Evolutionary conservation across 2,888 invertebrate species (phyloP).

Genomic region (Gastracanthus pulcherrimus): DNA sequence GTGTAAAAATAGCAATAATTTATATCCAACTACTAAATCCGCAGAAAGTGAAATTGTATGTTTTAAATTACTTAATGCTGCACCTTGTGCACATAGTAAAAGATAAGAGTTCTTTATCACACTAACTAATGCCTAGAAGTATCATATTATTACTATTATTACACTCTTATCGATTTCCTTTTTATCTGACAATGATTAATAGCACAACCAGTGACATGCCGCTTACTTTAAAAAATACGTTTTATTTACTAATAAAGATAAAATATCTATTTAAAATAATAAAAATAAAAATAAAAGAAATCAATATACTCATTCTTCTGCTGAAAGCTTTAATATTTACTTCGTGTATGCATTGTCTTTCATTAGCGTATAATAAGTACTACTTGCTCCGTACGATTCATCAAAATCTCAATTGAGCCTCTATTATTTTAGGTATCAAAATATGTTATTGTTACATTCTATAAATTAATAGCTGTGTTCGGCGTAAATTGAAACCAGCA

Average conservation of each 20-base stretch:
- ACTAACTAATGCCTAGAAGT: background rate
- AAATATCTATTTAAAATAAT: no score
- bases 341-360: no score
- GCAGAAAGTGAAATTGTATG: background rate
- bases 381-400: background rate
- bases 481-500: background rate
- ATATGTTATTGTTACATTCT: background rate
- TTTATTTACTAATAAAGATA: background rate
- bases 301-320: no score
- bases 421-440: background rate
- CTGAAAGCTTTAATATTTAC: no score
- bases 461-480: background rate
- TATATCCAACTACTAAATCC: background rate
- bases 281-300: no score
- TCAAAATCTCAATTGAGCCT: no score
- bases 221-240: no score
- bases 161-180: background rate
- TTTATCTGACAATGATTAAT: background rate
- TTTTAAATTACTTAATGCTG: constrained; percentile 1
- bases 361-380: background rate
- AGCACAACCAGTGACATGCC: background rate
- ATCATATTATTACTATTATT: background rate
- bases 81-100: no score
- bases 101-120: background rate
- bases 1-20: no score